Evolutionary conservation across 2,113 vertebrate genomes (phyloP).

Genomic region (Thunnus thynnus): DNA sequence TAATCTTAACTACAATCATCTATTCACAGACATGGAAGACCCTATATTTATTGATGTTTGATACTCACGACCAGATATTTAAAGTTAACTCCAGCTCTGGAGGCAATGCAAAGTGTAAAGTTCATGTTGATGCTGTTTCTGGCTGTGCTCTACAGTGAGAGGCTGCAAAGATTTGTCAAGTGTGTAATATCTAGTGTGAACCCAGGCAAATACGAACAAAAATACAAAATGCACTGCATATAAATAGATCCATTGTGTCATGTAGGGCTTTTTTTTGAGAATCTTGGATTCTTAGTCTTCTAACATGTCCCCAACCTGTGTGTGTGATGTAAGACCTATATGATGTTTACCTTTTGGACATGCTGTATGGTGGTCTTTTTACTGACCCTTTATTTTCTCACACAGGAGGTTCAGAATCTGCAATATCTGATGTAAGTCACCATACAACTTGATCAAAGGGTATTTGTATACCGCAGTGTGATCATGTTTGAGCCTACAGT

Average conservation of each 20-base stretch:
- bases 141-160: not conserved
- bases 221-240: not conserved
- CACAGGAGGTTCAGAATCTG: constrained; percentile 91
- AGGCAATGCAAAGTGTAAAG: no score
- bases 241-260: not conserved
- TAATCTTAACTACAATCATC: not conserved
- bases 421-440: constrained; percentile 94
- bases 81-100: not conserved
- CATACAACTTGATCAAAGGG: constrained; percentile 14
- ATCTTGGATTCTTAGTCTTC: not conserved
- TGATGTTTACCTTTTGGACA: not conserved
- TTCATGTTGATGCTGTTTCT: not conserved
- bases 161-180: not conserved
- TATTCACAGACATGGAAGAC: not conserved
- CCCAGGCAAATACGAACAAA: not conserved
- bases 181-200: not conserved
- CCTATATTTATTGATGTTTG: not conserved
- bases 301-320: constrained; percentile 46
- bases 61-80: not conserved
- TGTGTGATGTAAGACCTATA: not conserved
- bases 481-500: constrained; percentile 17
- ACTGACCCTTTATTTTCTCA: constrained; percentile 45
- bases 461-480: constrained; percentile 8
- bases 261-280: not conserved
- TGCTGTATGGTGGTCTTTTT: not conserved